Evolutionary conservation across 64 coral and sea anemone genomes (phyloP).

Genomic region (Platygyra sinensis): DNA sequence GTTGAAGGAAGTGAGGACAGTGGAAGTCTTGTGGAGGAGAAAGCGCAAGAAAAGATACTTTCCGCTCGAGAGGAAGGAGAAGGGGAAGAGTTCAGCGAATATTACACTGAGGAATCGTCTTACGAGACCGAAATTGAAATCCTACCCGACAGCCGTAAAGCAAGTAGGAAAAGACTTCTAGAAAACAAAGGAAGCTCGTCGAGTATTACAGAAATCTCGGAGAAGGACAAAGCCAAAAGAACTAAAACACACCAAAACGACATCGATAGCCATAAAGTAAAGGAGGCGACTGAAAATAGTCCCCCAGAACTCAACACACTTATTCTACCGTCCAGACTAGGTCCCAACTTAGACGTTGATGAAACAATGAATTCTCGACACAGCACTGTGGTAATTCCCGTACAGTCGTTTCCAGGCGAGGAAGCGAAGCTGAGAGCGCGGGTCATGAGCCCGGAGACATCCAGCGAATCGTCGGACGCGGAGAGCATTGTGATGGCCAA

Average conservation of each 20-base stretch:
- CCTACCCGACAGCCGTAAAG: background rate
- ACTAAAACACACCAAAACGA: constrained; percentile 6
- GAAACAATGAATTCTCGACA: constrained; percentile 30
- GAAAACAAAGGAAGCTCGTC: constrained; percentile 9
- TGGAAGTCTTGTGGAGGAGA: background rate
- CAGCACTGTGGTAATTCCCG: constrained; percentile 31
- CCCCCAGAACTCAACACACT: constrained; percentile 5
- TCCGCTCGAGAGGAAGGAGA: constrained; percentile 36
- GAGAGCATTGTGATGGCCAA: constrained; percentile 66
- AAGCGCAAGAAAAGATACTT: background rate
- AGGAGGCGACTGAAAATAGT: background rate
- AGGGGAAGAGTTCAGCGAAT: background rate
- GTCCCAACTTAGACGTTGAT: constrained; percentile 22
- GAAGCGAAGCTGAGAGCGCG: constrained; percentile 14
- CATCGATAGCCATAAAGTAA: background rate
- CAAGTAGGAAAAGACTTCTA: constrained; percentile 19
- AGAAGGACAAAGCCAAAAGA: background rate
- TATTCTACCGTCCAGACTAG: background rate
- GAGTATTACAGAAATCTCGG: background rate
- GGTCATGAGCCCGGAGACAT: constrained; percentile 18
- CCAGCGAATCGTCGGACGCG: constrained; percentile 49
- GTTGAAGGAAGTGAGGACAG: constrained; percentile 25
- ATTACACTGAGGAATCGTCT: constrained; percentile 26
- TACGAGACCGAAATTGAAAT: constrained; percentile 41
- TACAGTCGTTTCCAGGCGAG: constrained; percentile 42